Evolutionary conservation across 2,113 vertebrate species (phyloP).

Genomic region (Gavialis gangeticus): DNA sequence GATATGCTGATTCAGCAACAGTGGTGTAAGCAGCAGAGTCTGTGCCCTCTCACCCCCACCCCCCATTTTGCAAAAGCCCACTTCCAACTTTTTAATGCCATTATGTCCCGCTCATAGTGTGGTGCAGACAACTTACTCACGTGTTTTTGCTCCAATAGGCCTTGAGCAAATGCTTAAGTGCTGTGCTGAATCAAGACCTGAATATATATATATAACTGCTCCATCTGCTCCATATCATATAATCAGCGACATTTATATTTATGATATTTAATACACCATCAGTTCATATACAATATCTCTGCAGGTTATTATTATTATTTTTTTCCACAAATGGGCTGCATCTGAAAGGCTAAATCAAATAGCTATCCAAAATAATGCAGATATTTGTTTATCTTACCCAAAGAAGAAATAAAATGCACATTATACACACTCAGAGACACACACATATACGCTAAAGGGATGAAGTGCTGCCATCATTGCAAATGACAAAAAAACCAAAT

Average conservation of each 20-base stretch:
- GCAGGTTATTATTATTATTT: background rate
- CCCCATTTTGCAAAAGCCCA: no score
- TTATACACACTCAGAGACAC: background rate
- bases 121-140: background rate
- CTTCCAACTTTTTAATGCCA: background rate
- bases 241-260: background rate
- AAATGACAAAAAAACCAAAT: slow-evolving; percentile 59
- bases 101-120: background rate
- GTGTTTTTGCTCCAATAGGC: background rate
- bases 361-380: slow-evolving; percentile 45
- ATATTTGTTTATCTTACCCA: slow-evolving; percentile 39
- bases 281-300: background rate
- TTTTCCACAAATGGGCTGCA: background rate
- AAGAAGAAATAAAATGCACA: slow-evolving; percentile 14
- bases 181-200: background rate
- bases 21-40: no score
- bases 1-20: no score
- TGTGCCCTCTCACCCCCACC: no score
- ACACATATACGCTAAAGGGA: slow-evolving; percentile 6
- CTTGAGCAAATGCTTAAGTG: background rate
- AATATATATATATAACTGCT: background rate
- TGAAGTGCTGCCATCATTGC: slow-evolving; percentile 37
- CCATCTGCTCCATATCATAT: background rate
- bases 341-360: slow-evolving; percentile 18
- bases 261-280: background rate